Conservation (phyloP, 1,140 invertebrate species). For the Aphelenchoides fujianensis region DNA sequence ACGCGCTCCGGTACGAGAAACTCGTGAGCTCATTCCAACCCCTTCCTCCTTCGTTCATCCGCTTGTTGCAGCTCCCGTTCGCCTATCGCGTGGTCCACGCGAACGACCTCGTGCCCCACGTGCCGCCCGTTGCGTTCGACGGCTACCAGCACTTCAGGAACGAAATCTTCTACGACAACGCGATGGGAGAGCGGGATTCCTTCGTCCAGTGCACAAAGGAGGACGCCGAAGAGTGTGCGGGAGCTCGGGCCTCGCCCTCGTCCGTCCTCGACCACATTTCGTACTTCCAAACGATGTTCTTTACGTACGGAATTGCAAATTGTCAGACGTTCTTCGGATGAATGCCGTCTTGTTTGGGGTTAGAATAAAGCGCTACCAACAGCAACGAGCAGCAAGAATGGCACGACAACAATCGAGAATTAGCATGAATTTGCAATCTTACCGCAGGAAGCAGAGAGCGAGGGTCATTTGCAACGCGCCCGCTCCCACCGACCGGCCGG, state of each 20-base stretch:
- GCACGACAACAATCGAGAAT: too few relatives aligned
- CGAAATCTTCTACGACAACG: not conserved
- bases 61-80: constrained; percentile 4
- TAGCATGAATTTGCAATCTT: too few relatives aligned
- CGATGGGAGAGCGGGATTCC: not conserved
- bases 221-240: not conserved
- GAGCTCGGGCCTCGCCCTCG: not conserved
- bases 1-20: not conserved
- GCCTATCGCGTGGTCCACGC: constrained; percentile 11
- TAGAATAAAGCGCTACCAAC: too few relatives aligned
- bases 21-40: not conserved
- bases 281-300: constrained; percentile 3
- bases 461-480: too few relatives aligned
- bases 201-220: not conserved
- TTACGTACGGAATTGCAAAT: not conserved
- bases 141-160: constrained; percentile 35
- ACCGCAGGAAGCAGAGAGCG: too few relatives aligned
- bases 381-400: too few relatives aligned
- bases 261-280: constrained; percentile 8
- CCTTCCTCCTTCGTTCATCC: not conserved
- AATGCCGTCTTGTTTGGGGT: not conserved
- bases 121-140: constrained; percentile 11
- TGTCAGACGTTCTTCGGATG: not conserved
- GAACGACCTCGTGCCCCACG: constrained; percentile 13
- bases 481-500: too few relatives aligned